Evolutionary conservation across 2,888 invertebrate genomes (phyloP), one percentile per base, ranked within the genome.

Genomic region (Pilophorus perplexus): DNA sequence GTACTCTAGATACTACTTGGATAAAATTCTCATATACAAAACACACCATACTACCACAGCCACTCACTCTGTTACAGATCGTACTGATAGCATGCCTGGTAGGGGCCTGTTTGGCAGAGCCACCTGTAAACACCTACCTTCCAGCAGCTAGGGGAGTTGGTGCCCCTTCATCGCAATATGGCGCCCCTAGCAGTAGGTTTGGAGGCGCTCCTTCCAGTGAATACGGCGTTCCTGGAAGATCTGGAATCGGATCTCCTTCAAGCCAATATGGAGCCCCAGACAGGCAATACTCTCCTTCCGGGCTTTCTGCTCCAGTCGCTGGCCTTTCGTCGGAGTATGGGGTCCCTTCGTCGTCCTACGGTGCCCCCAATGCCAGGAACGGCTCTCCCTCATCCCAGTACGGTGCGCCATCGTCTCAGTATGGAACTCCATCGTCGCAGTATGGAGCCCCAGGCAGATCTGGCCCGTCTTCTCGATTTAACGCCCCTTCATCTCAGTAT

Each of bases 281-380:
- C 10, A 37, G 55, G 55, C 55, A 57, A 18, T 57, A 38, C 22
- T 66, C 67, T 10, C 46, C 67, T 14, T 64, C 67, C 6, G 59
- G 64, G 38, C 57, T 50, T 10, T 67, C 67, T 10, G 66, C 69
- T 2, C 64, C 67, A 28, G 54, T 64, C 16, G 62, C 70, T 2
- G 55, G 68, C 3, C 66, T 69, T 4, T 69, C 72, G 6, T 65
- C 66, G n/a, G 64, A 69, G 40, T 72, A 71, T 28, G 71, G 71
- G 8, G 40, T 68, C 1, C 69, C 71, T 14, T 55, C 48, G 10
- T 62, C 44, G 20, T 27, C 46, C 8, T 66, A 48, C 38, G 67
- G 46, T 1, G 38, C 48, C n/a, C 71, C 71, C 1, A 52, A 40
- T 18, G 55, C 48, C n/a, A 48, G 66, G 25, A 69, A 71, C 40